Evolutionary conservation across 1,140 invertebrate genomes (phyloP), one percentile per base, ranked within the genome.

Genomic region (Macrotrachela quadricornifera): DNA sequence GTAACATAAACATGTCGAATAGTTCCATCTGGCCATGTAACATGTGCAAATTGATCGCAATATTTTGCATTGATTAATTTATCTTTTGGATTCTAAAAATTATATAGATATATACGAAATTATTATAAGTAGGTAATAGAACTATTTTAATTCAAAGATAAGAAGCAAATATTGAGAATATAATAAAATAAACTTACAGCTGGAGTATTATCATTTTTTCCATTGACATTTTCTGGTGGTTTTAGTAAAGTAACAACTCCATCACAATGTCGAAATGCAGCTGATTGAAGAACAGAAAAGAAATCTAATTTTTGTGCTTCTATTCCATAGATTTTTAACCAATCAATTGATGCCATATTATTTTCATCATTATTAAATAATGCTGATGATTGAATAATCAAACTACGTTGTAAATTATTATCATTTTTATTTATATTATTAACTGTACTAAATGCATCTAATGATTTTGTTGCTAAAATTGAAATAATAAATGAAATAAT

Each of bases 21-120:
- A 38, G 57, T 55, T 10, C 69, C 69, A 49, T 70, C 63, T 46
- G 63, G 68, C 65, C 68, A 68, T 36, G 59, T 53, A 1, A 70
- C 65, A 46, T 68, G 62, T 37, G 68, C 66, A 52, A 71, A 71
- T 16, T 57, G 54, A 38, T 71, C 64, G 59, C 69, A 71, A 58
- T 71, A 71, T 50, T 57, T 62, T 2, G 69, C 69, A 61, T 70
- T 66, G 11, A 71, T 46, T n/a, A 59, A 30, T 49, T 59, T 59
- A 38, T 36, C 16, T 21, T 50, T 39, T 12, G 50, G 41, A 18
- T 49, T 51, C 58, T 59, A 49, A 50, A 50, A 36, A 30, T 4
- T n/a, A n/a, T n/a, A n/a, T n/a, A n/a, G n/a, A n/a, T n/a, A n/a
- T n/a, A n/a, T n/a, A n/a, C n/a, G n/a, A n/a, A n/a, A n/a, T n/a